Base-by-base conservation (phyloP, 2,797 vertebrate genomes). In the Danionella dracula region DNA sequence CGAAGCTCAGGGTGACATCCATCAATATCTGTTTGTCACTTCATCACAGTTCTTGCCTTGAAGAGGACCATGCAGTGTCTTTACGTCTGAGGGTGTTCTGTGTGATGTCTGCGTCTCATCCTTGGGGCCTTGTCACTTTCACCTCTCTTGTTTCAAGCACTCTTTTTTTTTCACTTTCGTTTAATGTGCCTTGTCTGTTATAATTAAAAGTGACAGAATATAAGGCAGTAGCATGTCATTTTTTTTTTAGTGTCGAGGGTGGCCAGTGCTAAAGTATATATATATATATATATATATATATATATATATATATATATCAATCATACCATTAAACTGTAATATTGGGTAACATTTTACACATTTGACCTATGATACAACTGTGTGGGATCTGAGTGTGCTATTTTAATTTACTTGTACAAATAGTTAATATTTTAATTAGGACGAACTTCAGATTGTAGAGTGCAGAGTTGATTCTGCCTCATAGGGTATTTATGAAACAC, bases 1-100 rank as follows among this genome's bases (percentile, higher is more conserved):
- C 5, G 32, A 85, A 67, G 77, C 76, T 70, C 78, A 78, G 75
- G 76, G 73, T 79, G 80, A 82, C 82, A 82, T 79, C 78, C 80
- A 81, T 84, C 72, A 44, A 70, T 71, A 60, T 71, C 40, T 71
- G 75, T 84, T 86, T 74, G 73, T 85, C 79, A 77, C 73, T 79
- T 75, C 27, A 54, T 73, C 49, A 58, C 50, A 68, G 49, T 35
- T 58, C 71, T 57, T 55, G 38, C 78, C 82, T 84, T 69, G 79
- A 86, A 88, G 88, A 86, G 88, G 85, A 88, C 82, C 38, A 23
- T 29, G 82, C 76, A 12, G 51, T 66, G 21, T 50, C 16, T 40
- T 23, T 16, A 58, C 20, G 71, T 73, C 45, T 37, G 63, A 55
- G 45, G 58, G 50, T 50, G 65, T 54, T 55, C 69, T 67, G 21